A percentile compares a stretch with the other conserved stretches of the same genome.
These are phyloP conservation scores for Carpatolechia fugitivella DNA, from an alignment of 2,888 invertebrate species.

Conservation along the genomic window DNA sequence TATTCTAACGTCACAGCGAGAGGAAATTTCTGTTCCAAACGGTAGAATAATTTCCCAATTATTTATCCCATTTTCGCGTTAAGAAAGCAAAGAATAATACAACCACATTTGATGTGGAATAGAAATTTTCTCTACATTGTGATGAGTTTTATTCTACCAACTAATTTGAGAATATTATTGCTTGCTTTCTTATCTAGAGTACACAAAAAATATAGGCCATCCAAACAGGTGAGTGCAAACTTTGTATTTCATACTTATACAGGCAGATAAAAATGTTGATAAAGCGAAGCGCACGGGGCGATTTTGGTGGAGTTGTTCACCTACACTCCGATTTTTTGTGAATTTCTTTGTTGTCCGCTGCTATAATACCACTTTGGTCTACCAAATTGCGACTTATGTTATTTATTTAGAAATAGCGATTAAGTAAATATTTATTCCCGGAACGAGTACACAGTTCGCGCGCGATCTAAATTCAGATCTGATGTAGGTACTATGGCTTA, in stretches of 20 bases:
- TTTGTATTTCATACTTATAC: constrained; percentile 55
- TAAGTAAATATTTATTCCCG: too few relatives aligned
- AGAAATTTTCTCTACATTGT: constrained; percentile 76
- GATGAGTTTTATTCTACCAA: constrained; percentile 56
- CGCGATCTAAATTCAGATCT: too few relatives aligned
- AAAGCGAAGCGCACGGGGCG: not conserved
- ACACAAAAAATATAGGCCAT: constrained; percentile 60
- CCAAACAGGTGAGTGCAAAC: constrained; percentile 56
- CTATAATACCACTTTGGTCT: too few relatives aligned
- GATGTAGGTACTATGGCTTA: too few relatives aligned
- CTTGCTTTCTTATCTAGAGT: constrained; percentile 77
- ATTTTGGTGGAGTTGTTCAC: too few relatives aligned
- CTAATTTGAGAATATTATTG: constrained; percentile 49
- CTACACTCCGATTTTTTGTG: too few relatives aligned
- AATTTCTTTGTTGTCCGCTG: too few relatives aligned
- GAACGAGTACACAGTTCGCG: too few relatives aligned
- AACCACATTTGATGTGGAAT: constrained; percentile 56
- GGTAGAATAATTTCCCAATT: constrained; percentile 60
- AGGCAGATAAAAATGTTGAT: constrained; percentile 32
- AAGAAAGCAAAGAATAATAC: constrained; percentile 71
- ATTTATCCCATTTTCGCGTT: constrained; percentile 31
- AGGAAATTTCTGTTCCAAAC: constrained; percentile 77
- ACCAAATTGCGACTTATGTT: too few relatives aligned
- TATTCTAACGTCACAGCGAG: constrained; percentile 49
- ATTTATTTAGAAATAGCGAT: too few relatives aligned